Evolutionary conservation across 2,888 invertebrate species (phyloP), one percentile per base, ranked within the genome.

Genomic region (Amblyteles armatorius): DNA sequence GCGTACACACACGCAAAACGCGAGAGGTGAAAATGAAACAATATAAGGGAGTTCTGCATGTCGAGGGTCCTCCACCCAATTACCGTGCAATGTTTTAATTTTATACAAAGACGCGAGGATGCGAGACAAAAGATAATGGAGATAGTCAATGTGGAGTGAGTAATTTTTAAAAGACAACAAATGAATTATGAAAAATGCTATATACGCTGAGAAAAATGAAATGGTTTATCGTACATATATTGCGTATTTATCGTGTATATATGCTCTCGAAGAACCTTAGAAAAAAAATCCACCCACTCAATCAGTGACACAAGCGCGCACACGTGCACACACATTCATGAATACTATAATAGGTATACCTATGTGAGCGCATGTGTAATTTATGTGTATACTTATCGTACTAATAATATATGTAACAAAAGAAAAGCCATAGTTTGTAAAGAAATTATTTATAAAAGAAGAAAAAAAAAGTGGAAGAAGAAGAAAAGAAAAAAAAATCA

Each of bases 371-470:
- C 78, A 76, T 83, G 83, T 85, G 78, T 77, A 82, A 57, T 76
- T 67, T 79, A 78, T 81, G 81, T 84, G 88, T 90, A 87, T 89
- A 90, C 72, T 86, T 88, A 83, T 89, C 87, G 88, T 89, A 87
- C 84, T 90, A 88, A 85, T 90, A 88, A 85, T 79, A 79, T 73
- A 80, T 80, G 69, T 67, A 81, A 87, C 82, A 80, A 87, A 81
- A 52, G 87, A 87, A 86, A 88, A 88, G 87, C 86, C 86, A 89
- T 88, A 90, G 88, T 89, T 88, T 88, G 81, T 91, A 91, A 89
- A 88, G 57, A 57, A 57, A 81, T 88, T 87, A 88, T 90, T 90
- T 90, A 89, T 89, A 90, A 87, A 85, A 57, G 88, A 86, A 85
- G 77, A 85, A 88, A 84, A 80, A 76, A 69, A 79, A 76, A 19